Base-by-base conservation (phyloP, 2,888 invertebrate genomes). In the Caenorhabditis sp. region DNA sequence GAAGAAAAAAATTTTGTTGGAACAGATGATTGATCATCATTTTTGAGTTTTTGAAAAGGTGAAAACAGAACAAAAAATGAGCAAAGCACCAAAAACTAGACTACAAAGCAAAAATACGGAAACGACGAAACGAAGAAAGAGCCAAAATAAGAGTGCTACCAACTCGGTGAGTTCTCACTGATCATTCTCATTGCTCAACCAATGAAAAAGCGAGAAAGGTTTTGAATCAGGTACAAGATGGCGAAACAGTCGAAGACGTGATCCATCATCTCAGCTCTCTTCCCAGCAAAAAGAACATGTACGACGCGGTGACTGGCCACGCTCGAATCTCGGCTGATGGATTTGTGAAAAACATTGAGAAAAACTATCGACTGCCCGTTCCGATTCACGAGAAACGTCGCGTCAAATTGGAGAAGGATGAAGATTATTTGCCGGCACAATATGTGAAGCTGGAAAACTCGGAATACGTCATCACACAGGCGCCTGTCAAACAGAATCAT, bases 391-490 rank as follows among this genome's bases (percentile, higher is more conserved):
- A 58, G 14, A 58, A 58, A 23, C n/a, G 36, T 12, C 36, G 58
- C 5, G 58, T 37, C 8, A 58, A 58, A 37, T 24, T 58, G 23
- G 58, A 58, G 4, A 58, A 58, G 19, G 58, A 58, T 36, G 58
- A 58, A 36, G 58, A 58, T 36, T 58, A 58, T 37, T 8, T 58
- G n/a, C 19, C 58, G 4, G 58, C 58, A 6, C 58, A 58, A 27
- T 58, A 58, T 58, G 36, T 58, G 21, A 68, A 66, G 23, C 58
- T 71, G 63, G 77, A 77, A 27, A 49, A 55, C 10, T 61, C 69
- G 14, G 77, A 73, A 37, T 77, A 73, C 57, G 51, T 66, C 12
- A 17, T 77, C 14, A 54, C 58, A 17, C 77, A 77, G 54, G 77
- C 77, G 21, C 77, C 74, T 0, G 63, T 55, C 12, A 77, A 77